These are phyloP conservation scores for Lophochroa leadbeateri DNA, from an alignment of 2,113 vertebrate genomes.

Conservation along the genomic window DNA sequence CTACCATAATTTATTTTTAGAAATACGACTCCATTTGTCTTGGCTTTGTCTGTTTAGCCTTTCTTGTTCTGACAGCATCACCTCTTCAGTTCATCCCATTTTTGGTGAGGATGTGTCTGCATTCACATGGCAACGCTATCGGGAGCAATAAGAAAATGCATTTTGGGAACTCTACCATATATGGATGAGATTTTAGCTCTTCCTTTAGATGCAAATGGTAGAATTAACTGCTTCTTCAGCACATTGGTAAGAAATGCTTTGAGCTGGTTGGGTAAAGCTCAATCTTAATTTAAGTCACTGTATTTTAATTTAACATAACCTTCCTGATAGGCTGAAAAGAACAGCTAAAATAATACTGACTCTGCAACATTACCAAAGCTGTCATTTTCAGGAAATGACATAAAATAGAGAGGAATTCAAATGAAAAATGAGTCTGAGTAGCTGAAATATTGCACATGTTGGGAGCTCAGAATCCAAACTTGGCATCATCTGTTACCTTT, in stretches of 20 bases:
- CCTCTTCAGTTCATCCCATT: background rate
- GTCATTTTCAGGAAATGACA: background rate
- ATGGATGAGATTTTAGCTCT: background rate
- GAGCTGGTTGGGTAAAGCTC: background rate
- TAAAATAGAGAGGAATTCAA: background rate
- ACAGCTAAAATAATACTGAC: background rate
- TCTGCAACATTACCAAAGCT: background rate
- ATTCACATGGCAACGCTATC: background rate
- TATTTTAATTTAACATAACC: background rate
- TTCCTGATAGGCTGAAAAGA: background rate
- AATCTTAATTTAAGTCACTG: background rate
- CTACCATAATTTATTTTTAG: background rate
- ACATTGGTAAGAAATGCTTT: background rate
- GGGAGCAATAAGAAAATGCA: background rate
- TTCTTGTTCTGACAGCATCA: accelerated
- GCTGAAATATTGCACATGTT: background rate
- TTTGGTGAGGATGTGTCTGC: background rate
- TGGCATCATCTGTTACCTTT: background rate
- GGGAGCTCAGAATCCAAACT: background rate
- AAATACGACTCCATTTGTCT: background rate
- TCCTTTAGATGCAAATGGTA: background rate
- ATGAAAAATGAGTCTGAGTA: background rate
- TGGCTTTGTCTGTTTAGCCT: background rate
- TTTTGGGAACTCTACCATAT: background rate
- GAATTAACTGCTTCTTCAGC: background rate